Conservation (phyloP, 2,113 vertebrate genomes). For the Bujurquina vittata region DNA sequence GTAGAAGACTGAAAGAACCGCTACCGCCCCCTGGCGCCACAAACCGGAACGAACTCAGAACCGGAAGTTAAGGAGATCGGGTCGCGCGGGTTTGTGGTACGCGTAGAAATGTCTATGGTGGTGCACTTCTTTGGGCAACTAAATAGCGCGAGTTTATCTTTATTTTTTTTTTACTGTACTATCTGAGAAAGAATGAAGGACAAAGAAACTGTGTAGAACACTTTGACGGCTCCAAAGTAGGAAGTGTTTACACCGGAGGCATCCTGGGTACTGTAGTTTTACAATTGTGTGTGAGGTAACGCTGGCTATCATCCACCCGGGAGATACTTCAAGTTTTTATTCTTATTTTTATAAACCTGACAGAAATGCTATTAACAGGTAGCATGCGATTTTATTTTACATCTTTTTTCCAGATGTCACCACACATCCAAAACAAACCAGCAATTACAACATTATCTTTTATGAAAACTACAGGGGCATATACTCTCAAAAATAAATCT, state of each 20-base stretch:
- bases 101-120: no score
- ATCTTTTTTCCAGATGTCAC: slow-evolving; percentile 39
- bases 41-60: neutral
- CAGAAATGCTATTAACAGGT: slow-evolving; percentile 1
- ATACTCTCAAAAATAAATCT: neutral
- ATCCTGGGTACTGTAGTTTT: slow-evolving; percentile 44
- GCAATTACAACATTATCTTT: slow-evolving; percentile 20
- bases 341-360: neutral
- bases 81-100: neutral
- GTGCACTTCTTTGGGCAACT: neutral
- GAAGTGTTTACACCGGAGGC: slow-evolving; percentile 1
- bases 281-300: neutral
- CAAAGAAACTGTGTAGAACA: neutral
- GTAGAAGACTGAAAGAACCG: slow-evolving; percentile 12
- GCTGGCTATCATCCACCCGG: neutral
- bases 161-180: neutral
- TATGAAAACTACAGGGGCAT: neutral
- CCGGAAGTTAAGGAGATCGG: slow-evolving; percentile 1
- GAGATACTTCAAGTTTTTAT: neutral
- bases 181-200: neutral
- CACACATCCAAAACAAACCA: slow-evolving; percentile 31
- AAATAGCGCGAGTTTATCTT: neutral
- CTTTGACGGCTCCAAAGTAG: neutral
- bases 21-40: slow-evolving; percentile 44
- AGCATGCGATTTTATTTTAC: slow-evolving; percentile 65